Conservation (phyloP, 2,888 invertebrate species). For the Antitype chi region DNA sequence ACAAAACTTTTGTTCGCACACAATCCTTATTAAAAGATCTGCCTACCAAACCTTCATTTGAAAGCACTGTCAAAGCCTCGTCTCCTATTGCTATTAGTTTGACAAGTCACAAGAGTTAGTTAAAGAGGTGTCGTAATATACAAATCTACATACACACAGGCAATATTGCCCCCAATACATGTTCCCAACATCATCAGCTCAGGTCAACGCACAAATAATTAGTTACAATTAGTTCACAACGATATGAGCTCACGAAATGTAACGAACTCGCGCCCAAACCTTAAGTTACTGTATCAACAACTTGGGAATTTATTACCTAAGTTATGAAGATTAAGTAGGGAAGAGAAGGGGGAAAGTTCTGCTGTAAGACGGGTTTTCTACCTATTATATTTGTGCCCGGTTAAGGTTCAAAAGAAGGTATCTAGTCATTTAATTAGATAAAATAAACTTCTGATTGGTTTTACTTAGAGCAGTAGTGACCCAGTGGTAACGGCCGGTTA, state of each 20-base stretch:
- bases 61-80: too few species aligned
- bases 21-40: too few species aligned
- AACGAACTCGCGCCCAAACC: slow-evolving; percentile 77
- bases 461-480: too few species aligned
- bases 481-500: too few species aligned
- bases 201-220: slow-evolving; percentile 81
- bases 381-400: slow-evolving; percentile 21
- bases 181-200: slow-evolving; percentile 22
- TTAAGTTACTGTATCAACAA: slow-evolving; percentile 72
- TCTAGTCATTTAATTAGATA: too few species aligned
- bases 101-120: not conserved
- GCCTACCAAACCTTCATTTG: too few species aligned
- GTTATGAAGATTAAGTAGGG: slow-evolving; percentile 36
- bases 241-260: slow-evolving; percentile 74
- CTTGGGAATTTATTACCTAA: slow-evolving; percentile 64
- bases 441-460: too few species aligned
- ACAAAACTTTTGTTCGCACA: too few species aligned
- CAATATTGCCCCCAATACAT: slow-evolving; percentile 24
- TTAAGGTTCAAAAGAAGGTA: too few species aligned
- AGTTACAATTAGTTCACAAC: slow-evolving; percentile 80
- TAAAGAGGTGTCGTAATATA: not conserved
- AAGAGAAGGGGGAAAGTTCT: slow-evolving; percentile 29
- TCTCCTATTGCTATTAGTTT: too few species aligned
- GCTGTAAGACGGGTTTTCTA: slow-evolving; percentile 6
- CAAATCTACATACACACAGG: slow-evolving; percentile 2